Base-by-base conservation (phyloP, 2,888 invertebrate genomes). In the Ennomos fuscantarius region DNA sequence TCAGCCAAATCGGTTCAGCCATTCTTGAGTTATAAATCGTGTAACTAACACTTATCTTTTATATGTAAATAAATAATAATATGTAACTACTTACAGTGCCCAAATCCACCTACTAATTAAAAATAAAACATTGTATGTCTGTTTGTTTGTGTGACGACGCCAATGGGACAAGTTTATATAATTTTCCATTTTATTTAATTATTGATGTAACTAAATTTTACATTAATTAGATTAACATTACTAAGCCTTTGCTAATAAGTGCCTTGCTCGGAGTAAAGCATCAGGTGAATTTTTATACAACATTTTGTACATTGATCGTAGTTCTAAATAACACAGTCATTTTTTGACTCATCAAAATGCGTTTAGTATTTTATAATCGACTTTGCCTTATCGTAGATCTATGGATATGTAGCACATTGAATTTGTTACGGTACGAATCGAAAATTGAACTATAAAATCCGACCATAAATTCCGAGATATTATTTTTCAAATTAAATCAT, bases 241-340 rank as follows among this genome's bases (percentile, higher is more conserved):
- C n/a, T 10, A 1, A 44, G 31, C 32, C 15, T 31, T 24, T 52
- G 37, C 44, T 11, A n/a, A n/a, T n/a, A 40, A 35, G 24, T 12
- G 47, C 15, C 34, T 54, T 54, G 54, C 54, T 41, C 47, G 13
- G 36, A 32, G 13, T n/a, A 32, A 54, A 54, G 12, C 36, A 8
- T 33, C 11, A 52, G 52, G 45, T 9, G 48, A 6, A 12, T 8
- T 15, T 31, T 11, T 40, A n/a, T 40, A 13, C 12, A 48, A 10
- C 15, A 24, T 2, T 31, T 31, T 41, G 6, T 11, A n/a, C n/a
- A 31, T 24, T 24, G 24, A 24, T n/a, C 11, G 3, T 5, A n/a
- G 1, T 36, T 36, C 6, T n/a, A 36, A 3, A n/a, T 10, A 36
- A 36, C 36, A 36, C 36, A n/a, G 11, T 9, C 5, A 11, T 3